Base-by-base conservation (phyloP, 23 tunicate species). In the Trididemnum miniatum region DNA sequence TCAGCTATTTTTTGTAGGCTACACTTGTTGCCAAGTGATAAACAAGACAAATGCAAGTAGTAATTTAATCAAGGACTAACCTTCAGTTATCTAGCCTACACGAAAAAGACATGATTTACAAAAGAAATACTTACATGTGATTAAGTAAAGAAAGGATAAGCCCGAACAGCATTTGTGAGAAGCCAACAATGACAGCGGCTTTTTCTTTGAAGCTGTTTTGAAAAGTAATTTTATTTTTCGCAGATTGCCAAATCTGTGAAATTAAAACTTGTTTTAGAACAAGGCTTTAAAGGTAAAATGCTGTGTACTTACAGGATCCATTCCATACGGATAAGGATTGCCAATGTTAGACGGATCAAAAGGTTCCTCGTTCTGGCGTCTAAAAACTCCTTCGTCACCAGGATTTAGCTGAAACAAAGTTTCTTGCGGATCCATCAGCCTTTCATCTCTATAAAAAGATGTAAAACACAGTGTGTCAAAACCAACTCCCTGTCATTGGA, bases 121-220 rank as follows among this genome's bases (percentile, higher is more conserved):
- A n/a, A n/a, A n/a, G n/a, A n/a, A n/a, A n/a, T 37, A 81, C 90
- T 63, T 82, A 87, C 90, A 85, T 26, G 59, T 86, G 87, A 69
- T 95, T 95, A 35, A 38, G 71, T 9, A 89, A 75, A 31, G 92
- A 83, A 23, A 95, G 96, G 29, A 38, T 30, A 0, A 95, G 88
- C 37, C 99, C 99, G 59, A 95, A 95, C 9, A 86, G 39, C 99
- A 95, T 95, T 35, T 95, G 99, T 25, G 54, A 65, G 30, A 91
- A 35, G 2, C 99, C 99, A 27, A 95, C 51, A 28, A 95, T 89
- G 35, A 95, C 93, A 26, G 99, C 95, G 27, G 82, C 80, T 63
- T 95, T 95, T 96, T 90, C 90, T 34, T 95, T 95, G 89, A 85
- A 95, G 40, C 92, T 85, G 89, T 95, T 89, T 54, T 39, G 74